Conservation (phyloP, 2,888 invertebrate genomes). For the Ophion ellenae region DNA sequence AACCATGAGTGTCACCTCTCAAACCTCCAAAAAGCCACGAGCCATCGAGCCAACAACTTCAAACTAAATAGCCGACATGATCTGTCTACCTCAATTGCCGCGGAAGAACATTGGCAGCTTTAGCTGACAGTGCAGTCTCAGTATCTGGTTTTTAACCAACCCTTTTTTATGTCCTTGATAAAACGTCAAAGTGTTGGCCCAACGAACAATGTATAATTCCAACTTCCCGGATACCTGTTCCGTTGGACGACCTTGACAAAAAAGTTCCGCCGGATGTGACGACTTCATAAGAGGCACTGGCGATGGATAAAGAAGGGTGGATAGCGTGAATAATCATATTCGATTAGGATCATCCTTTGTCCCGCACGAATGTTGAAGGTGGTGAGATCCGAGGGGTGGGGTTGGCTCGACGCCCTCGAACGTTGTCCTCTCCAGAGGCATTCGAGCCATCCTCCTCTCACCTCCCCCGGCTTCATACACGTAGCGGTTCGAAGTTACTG, state of each 20-base stretch:
- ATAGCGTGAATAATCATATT: conserved; percentile 80
- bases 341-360: conserved; percentile 81
- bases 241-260: neutral
- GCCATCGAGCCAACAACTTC: neutral
- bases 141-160: neutral
- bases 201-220: conserved; percentile 13
- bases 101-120: neutral
- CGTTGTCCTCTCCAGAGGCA: conserved; percentile 71
- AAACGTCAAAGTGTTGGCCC: neutral
- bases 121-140: neutral
- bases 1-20: no score
- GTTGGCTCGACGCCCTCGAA: conserved; percentile 70
- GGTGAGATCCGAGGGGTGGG: conserved; percentile 58
- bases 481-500: conserved; percentile 27
- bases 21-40: no score
- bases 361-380: conserved; percentile 69
- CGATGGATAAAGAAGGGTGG: conserved; percentile 67
- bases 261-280: conserved; percentile 4
- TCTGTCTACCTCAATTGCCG: neutral
- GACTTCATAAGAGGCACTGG: conserved; percentile 11
- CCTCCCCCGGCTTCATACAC: conserved; percentile 35
- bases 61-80: neutral
- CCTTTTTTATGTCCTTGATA: neutral
- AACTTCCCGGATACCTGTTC: neutral
- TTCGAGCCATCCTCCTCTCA: conserved; percentile 66